phyloP scores from a whole-genome alignment of 1,140 invertebrate genomes.

The Bathynomus jamesi region DNA sequence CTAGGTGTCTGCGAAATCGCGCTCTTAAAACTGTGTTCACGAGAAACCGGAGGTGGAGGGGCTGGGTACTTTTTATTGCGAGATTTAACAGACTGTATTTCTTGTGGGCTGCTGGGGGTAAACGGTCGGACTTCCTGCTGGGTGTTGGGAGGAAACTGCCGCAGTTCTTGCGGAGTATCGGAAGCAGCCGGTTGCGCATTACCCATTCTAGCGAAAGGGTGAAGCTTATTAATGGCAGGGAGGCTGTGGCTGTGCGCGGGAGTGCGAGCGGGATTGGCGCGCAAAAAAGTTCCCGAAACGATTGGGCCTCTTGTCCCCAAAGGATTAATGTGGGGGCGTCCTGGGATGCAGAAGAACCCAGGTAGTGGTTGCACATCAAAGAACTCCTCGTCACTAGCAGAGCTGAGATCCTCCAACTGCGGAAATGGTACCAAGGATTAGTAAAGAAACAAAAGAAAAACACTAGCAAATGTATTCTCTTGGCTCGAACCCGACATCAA shows the following conservation, averaged over 20 bases:
- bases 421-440: no score
- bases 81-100: no score
- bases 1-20: not conserved
- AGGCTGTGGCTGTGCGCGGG: conserved; percentile 24
- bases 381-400: conserved; percentile 36
- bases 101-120: not conserved
- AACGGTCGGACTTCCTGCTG: no score
- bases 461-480: no score
- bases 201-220: conserved; percentile 5
- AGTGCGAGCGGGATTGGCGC: conserved; percentile 2
- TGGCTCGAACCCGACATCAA: no score
- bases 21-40: not conserved
- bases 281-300: no score
- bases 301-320: not conserved
- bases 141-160: no score
- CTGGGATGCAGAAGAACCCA: conserved; percentile 9
- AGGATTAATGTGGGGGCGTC: not conserved
- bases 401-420: conserved; percentile 37
- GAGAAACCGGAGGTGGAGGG: conserved; percentile 10
- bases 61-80: conserved; percentile 9
- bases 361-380: conserved; percentile 32
- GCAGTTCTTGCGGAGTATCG: not conserved
- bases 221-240: conserved; percentile 22
- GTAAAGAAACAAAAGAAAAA: not conserved
- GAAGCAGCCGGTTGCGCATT: not conserved